These are phyloP conservation scores for Ichneumoninae sp. DNA, from an alignment of 2,888 invertebrate genomes.

Conservation along the genomic window DNA sequence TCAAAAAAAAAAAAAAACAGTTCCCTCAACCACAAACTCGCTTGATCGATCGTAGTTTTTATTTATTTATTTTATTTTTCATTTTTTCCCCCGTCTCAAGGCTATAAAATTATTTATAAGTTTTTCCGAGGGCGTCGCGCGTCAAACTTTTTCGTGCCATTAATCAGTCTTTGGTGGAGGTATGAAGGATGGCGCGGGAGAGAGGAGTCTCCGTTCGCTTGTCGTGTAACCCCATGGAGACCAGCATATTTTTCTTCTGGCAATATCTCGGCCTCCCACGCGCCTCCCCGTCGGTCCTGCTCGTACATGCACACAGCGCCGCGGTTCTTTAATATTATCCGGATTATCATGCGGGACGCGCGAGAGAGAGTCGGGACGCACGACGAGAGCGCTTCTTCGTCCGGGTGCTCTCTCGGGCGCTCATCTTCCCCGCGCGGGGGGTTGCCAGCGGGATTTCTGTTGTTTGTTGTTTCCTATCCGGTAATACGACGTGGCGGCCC, in stretches of 20 bases:
- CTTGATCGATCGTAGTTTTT: constrained; percentile 3
- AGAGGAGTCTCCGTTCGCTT: constrained; percentile 67
- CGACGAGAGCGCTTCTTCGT: constrained; percentile 50
- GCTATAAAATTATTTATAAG: constrained; percentile 55
- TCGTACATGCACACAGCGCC: constrained; percentile 53
- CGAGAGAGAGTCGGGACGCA: constrained; percentile 43
- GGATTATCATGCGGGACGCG: constrained; percentile 73
- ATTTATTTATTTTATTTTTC: not conserved
- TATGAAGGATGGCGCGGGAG: constrained; percentile 15
- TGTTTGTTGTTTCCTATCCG: constrained; percentile 72
- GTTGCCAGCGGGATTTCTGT: constrained; percentile 70
- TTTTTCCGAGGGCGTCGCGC: constrained; percentile 62
- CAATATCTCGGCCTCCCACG: constrained; percentile 75
- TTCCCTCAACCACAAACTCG: not conserved
- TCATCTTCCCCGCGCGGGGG: constrained; percentile 25
- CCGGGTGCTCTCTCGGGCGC: constrained; percentile 43
- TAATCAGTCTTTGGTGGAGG: constrained; percentile 78
- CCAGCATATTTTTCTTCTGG: constrained; percentile 76
- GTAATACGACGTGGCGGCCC: constrained; percentile 57
- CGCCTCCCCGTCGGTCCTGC: constrained; percentile 60
- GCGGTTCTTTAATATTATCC: constrained; percentile 77
- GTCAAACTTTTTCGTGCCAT: constrained; percentile 72
- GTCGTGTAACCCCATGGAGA: constrained; percentile 75
- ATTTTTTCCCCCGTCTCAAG: not conserved
- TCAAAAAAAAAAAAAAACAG: not conserved